Conservation (phyloP, 2,888 invertebrate genomes). For the Helobdella robusta region DNA sequence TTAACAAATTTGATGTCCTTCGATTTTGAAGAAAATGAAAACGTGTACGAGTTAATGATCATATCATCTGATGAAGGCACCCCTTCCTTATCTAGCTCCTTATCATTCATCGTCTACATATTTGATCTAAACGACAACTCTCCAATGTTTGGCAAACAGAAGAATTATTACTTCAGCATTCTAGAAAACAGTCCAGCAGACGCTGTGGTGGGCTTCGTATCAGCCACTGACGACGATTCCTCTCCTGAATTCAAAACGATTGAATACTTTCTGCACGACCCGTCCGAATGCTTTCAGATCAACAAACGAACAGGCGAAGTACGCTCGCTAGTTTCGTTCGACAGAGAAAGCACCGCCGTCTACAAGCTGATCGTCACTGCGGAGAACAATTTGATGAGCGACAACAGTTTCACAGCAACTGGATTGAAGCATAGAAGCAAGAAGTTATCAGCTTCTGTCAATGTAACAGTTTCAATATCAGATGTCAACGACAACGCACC, state of each 20-base stretch:
- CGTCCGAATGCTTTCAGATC: conserved; percentile 25
- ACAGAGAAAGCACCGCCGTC: conserved; percentile 27
- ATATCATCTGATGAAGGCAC: no score
- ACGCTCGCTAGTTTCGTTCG: conserved; percentile 16
- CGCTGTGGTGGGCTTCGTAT: conserved; percentile 27
- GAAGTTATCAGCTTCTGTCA: conserved; percentile 15
- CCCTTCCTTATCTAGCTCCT: no score
- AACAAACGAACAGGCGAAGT: conserved; percentile 29
- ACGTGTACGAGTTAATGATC: no score
- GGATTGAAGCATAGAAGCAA: not conserved
- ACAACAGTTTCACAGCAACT: not conserved
- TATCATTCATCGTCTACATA: not conserved
- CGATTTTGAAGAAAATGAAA: no score
- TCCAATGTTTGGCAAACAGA: not conserved
- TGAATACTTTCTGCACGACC: conserved; percentile 24
- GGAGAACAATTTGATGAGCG: conserved; percentile 6
- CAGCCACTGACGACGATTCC: conserved; percentile 31
- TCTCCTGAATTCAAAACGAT: conserved; percentile 26
- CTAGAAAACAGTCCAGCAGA: conserved; percentile 29
- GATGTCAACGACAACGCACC: conserved; percentile 29
- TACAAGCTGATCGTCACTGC: conserved; percentile 29
- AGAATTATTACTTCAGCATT: conserved; percentile 24
- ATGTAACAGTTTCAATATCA: conserved; percentile 28
- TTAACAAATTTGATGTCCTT: no score
- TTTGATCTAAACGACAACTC: conserved; percentile 12